These are phyloP conservation scores for Dolichopus griseipennis DNA, from an alignment of 2,888 invertebrate species.

Conservation along the genomic window DNA sequence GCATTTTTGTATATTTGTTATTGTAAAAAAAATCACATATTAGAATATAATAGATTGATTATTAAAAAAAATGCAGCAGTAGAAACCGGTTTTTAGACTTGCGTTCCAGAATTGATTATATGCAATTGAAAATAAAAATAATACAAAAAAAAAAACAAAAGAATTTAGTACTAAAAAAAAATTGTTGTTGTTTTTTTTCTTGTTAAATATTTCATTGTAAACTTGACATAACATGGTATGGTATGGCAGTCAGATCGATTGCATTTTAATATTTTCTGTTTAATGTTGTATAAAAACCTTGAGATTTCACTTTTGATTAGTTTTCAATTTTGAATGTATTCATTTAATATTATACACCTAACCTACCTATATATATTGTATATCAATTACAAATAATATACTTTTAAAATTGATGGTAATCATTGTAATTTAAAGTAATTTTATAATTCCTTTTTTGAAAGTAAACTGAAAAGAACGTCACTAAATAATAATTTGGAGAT, in stretches of 20 bases:
- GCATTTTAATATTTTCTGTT: too few species aligned
- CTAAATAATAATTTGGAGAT: too few species aligned
- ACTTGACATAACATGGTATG: background rate
- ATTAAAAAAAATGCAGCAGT: background rate
- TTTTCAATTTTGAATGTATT: background rate
- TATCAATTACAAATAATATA: too few species aligned
- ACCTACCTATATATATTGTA: too few species aligned
- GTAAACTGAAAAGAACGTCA: too few species aligned
- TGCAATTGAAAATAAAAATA: background rate
- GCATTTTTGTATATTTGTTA: background rate
- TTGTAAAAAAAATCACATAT: background rate
- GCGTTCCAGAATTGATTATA: background rate
- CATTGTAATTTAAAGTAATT: too few species aligned
- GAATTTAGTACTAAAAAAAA: background rate
- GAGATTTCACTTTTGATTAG: background rate
- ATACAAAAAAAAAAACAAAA: background rate
- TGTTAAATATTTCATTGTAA: conserved; percentile 10
- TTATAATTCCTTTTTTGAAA: too few species aligned
- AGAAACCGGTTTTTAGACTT: background rate
- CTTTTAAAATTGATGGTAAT: too few species aligned
- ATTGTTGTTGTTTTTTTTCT: background rate
- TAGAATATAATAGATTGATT: background rate
- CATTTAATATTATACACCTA: too few species aligned
- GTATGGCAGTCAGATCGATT: background rate
- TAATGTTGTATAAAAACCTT: background rate